Percentiles rank a stretch among this genome's conserved stretches.
Conservation (phyloP, 2,113 vertebrate species). For the Colaptes auratus region DNA sequence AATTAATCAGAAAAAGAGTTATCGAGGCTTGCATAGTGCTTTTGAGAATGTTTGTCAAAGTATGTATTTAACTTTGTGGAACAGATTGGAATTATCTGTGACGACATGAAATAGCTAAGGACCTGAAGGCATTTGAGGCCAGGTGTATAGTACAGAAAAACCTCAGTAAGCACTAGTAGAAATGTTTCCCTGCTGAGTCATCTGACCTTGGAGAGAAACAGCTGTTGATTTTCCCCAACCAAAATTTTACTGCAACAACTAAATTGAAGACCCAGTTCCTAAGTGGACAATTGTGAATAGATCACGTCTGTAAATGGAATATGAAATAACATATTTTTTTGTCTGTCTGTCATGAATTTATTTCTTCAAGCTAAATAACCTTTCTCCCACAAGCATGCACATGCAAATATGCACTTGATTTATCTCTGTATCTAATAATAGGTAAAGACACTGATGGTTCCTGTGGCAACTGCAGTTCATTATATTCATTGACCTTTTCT, state of each 20-base stretch:
- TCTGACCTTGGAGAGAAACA: neutral
- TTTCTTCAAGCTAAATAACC: conserved; percentile 16
- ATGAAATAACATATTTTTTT: neutral
- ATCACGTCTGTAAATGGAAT: neutral
- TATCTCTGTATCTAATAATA: conserved; percentile 55
- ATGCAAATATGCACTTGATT: neutral
- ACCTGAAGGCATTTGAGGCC: neutral
- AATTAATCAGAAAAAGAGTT: neutral
- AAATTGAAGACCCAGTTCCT: neutral
- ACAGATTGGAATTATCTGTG: neutral
- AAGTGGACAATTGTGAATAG: neutral
- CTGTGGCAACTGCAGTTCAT: conserved; percentile 57
- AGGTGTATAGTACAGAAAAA: neutral
- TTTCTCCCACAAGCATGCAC: neutral
- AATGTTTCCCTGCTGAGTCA: neutral
- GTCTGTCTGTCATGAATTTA: neutral
- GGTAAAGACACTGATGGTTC: conserved; percentile 51
- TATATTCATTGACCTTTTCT: conserved; percentile 59
- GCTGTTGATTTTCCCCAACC: neutral
- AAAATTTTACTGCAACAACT: neutral
- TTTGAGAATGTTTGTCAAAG: neutral
- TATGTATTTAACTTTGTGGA: neutral
- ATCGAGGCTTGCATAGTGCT: neutral
- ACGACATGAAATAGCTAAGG: neutral
- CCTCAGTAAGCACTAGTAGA: neutral